Conservation (phyloP, 2,888 invertebrate genomes). For the Trichogramma dendrolimi region DNA sequence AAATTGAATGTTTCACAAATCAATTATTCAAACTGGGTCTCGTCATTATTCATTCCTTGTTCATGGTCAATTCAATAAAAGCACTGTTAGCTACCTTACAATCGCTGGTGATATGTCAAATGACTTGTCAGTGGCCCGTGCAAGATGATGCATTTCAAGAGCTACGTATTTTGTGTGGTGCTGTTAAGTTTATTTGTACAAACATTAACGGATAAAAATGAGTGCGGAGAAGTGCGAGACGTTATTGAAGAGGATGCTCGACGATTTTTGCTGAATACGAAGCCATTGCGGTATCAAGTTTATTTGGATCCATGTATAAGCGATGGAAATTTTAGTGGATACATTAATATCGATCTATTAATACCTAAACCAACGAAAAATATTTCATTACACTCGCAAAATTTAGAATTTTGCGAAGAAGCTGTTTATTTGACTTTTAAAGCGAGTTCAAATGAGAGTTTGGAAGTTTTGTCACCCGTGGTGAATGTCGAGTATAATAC, state of each 20-base stretch:
- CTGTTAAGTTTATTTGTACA: slow-evolving; percentile 3
- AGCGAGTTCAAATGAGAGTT: slow-evolving; percentile 29
- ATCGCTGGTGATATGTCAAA: slow-evolving; percentile 21
- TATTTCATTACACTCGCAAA: slow-evolving; percentile 20
- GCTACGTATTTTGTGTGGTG: not conserved
- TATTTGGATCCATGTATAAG: slow-evolving; percentile 24
- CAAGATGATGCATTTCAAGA: slow-evolving; percentile 20
- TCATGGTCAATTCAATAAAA: slow-evolving; percentile 28
- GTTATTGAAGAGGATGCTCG: slow-evolving; percentile 1
- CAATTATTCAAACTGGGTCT: slow-evolving; percentile 3
- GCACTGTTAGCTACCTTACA: slow-evolving; percentile 20
- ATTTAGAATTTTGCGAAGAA: slow-evolving; percentile 22
- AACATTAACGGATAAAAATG: slow-evolving; percentile 4
- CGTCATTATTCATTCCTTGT: slow-evolving; percentile 19
- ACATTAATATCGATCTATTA: slow-evolving; percentile 23
- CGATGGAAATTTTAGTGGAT: slow-evolving; percentile 26
- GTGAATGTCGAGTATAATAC: slow-evolving; percentile 11
- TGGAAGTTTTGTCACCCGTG: slow-evolving; percentile 27
- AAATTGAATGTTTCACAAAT: no score
- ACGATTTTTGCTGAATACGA: slow-evolving; percentile 7
- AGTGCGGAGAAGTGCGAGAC: slow-evolving; percentile 10
- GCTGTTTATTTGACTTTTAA: slow-evolving; percentile 30
- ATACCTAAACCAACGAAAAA: slow-evolving; percentile 20
- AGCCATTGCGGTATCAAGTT: slow-evolving; percentile 22
- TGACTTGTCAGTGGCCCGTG: slow-evolving; percentile 18